phyloP scores from a whole-genome alignment of 2,888 invertebrate genomes.

The Orthosia cruda region DNA sequence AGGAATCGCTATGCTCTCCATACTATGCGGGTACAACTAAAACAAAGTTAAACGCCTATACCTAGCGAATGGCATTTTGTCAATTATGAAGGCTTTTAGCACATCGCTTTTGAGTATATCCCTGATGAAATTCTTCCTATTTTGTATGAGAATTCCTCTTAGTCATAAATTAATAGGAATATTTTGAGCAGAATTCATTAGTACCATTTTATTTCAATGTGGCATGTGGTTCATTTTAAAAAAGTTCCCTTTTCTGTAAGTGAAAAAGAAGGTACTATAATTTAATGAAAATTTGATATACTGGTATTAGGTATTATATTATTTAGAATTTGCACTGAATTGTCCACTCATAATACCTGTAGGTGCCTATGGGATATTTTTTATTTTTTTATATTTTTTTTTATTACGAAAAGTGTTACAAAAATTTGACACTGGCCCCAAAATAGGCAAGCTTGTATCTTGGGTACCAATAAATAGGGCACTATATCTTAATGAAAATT shows the following conservation, averaged over 20 bases:
- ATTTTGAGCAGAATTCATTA: constrained; percentile 12
- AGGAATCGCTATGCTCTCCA: constrained; percentile 23
- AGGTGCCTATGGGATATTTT: too few relatives aligned
- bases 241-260: not conserved
- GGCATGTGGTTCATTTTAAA: not conserved
- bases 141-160: constrained; percentile 27
- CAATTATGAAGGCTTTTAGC: constrained; percentile 59
- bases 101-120: constrained; percentile 36
- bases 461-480: too few relatives aligned
- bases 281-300: too few relatives aligned
- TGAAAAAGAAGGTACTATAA: too few relatives aligned
- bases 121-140: constrained; percentile 45
- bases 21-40: constrained; percentile 19
- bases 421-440: too few relatives aligned
- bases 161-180: constrained; percentile 29
- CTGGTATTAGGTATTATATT: too few relatives aligned
- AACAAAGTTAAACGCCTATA: constrained; percentile 52
- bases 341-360: too few relatives aligned
- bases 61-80: constrained; percentile 61
- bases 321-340: too few relatives aligned
- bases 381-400: too few relatives aligned
- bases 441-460: too few relatives aligned
- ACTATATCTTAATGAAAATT: too few relatives aligned
- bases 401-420: too few relatives aligned
- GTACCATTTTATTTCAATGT: not conserved